These are phyloP conservation scores for Sinella curviseta DNA, from an alignment of 1,140 invertebrate genomes.

Conservation along the genomic window DNA sequence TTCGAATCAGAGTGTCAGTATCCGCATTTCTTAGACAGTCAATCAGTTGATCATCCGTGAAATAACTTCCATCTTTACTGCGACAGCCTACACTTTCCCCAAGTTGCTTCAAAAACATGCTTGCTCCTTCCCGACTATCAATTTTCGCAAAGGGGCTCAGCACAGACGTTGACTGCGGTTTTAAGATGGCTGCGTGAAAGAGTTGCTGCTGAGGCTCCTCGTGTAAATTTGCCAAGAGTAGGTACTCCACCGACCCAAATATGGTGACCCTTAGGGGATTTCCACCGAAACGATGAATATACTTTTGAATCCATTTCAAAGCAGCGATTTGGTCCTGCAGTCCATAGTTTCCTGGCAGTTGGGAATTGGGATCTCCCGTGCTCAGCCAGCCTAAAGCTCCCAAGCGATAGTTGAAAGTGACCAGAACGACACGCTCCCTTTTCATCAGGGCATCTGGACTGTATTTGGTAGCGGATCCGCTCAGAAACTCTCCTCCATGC, in stretches of 20 bases:
- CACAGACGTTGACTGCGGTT: conserved; percentile 26
- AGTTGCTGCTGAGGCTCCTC: neutral
- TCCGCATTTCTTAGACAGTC: conserved; percentile 8
- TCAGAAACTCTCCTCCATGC: conserved; percentile 17
- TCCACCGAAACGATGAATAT: conserved; percentile 71
- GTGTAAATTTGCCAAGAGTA: conserved; percentile 29
- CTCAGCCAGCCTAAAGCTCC: neutral
- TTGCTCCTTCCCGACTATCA: neutral
- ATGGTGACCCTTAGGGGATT: conserved; percentile 79
- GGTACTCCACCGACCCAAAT: conserved; percentile 73
- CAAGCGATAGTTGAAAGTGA: conserved; percentile 11
- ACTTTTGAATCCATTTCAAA: conserved; percentile 53
- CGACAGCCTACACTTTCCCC: neutral
- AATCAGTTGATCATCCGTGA: neutral
- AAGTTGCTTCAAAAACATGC: neutral
- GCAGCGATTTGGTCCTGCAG: conserved; percentile 87
- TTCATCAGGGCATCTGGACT: conserved; percentile 9
- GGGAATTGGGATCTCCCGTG: neutral
- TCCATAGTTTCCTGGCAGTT: conserved; percentile 72
- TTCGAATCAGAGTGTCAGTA: neutral
- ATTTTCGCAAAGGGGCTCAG: conserved; percentile 19
- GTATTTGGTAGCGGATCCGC: neutral
- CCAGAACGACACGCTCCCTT: conserved; percentile 7
- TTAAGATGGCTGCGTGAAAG: conserved; percentile 33
- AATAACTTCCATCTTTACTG: neutral